Base-by-base conservation (phyloP, 2,797 vertebrate genomes). In the Cetoscarus ocellatus region DNA sequence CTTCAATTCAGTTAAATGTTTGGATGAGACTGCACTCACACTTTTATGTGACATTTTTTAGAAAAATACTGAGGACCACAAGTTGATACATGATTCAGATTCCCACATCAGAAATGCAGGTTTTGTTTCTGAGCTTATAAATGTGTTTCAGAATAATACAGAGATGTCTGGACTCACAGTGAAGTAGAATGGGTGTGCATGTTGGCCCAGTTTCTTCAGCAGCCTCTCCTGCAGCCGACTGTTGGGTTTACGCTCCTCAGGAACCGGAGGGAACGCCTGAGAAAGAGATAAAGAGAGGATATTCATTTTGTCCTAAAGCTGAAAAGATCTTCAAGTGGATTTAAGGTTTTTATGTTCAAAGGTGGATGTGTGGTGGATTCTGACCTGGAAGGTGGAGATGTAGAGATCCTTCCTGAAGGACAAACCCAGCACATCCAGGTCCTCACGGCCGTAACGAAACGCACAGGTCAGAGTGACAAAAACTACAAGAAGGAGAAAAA, bases 391-490 rank as follows among this genome's bases (percentile, higher is more conserved):
- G 1, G 97, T 98, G 91, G 96, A 97, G 86, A 98, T 97, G 1
- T 98, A 99, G 8, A 99, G 95, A 75, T 99, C 98, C 91, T 99
- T 99, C 70, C 97, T 94, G 82, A 99, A 99, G 0, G 98, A 98
- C 83, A 99, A 90, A 34, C 98, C 98, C 72, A 99, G 91, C 18
- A 99, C 98, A 0, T 99, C 98, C 86, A 99, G 93, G 88, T 99
- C 98, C 86, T 99, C 98, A 0, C 97, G 97, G 63, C 98, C 97
- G 0, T 99, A 99, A 42, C 98, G 96, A 78, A 99, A 99, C 10
- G 98, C 97, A 67, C 98, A 99, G 49, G 97, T 99, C 90, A 99
- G 77, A 0, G 97, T 99, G 88, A 99, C 97, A 0, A 97, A 99
- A 54, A 98, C 98, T 99, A 71, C 1, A 15, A 54, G 3, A 17